phyloP scores from a whole-genome alignment of 2,113 vertebrate species.

The Siphamia tubifer region DNA sequence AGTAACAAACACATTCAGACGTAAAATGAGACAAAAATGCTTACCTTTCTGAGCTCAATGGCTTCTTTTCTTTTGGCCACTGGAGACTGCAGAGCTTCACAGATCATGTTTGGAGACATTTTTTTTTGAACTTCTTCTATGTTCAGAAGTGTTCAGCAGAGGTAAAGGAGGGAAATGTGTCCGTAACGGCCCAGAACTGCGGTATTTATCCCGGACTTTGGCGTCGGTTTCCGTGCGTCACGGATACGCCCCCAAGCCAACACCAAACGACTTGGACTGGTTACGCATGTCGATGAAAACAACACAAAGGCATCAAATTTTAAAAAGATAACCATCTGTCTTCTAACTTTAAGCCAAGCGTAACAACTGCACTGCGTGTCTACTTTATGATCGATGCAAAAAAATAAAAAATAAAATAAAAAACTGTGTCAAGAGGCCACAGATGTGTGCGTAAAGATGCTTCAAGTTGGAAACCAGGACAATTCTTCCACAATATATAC shows the following conservation, averaged over 20 bases:
- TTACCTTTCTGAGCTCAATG: conserved; percentile 81
- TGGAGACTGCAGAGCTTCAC: conserved; percentile 36
- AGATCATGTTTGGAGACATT: conserved; percentile 60
- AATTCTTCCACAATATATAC: no score
- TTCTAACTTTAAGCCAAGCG: conserved; percentile 44
- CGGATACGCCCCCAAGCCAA: conserved; percentile 71
- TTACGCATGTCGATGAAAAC: conserved; percentile 51
- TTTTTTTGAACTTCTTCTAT: conserved; percentile 31
- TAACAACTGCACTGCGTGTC: conserved; percentile 62
- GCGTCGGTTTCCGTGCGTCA: conserved; percentile 72
- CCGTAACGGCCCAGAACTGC: neutral
- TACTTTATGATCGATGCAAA: conserved; percentile 34
- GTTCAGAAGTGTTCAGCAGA: neutral
- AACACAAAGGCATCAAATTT: conserved; percentile 56
- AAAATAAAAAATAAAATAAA: conserved; percentile 25
- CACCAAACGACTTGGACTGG: conserved; percentile 39
- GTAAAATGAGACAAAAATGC: neutral
- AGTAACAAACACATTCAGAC: neutral
- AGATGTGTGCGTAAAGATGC: conserved; percentile 44
- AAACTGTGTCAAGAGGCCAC: conserved; percentile 17
- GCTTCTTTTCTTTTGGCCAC: conserved; percentile 78
- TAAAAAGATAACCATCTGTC: conserved; percentile 76
- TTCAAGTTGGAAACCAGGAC: no score
- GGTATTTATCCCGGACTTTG: conserved; percentile 69
- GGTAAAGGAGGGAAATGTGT: conserved; percentile 25